Percentiles rank a stretch among this genome's conserved stretches.
Conservation (phyloP, 2,113 vertebrate genomes). For the Melozone crissalis region DNA sequence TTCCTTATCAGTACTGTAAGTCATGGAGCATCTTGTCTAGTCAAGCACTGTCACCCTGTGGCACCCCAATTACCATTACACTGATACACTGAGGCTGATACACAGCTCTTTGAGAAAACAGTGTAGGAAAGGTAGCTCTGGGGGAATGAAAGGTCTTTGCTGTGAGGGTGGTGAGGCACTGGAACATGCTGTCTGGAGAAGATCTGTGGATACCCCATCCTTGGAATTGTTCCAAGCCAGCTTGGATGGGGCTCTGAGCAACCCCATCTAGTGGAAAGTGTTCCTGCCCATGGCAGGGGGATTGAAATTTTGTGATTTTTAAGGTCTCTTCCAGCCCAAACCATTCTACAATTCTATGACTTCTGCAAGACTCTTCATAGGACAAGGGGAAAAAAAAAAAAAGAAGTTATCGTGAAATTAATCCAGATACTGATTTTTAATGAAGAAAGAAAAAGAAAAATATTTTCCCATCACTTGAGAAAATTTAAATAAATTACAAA, state of each 20-base stretch:
- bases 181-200: rapidly evolving
- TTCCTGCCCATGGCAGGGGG: too few species aligned
- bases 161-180: not conserved
- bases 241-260: not conserved
- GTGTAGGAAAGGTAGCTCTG: not conserved
- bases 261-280: not conserved
- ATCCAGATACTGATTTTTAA: not conserved
- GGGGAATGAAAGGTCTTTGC: not conserved
- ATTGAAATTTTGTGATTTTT: not conserved
- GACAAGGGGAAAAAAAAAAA: not conserved
- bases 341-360: not conserved
- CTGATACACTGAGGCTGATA: not conserved
- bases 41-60: not conserved
- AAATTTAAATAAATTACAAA: not conserved
- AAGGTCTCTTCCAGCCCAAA: not conserved
- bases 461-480: not conserved
- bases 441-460: not conserved
- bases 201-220: not conserved
- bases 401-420: not conserved
- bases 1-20: not conserved
- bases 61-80: not conserved
- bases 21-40: not conserved
- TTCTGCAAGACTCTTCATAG: not conserved
- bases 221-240: not conserved
- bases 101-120: not conserved